Percentiles rank a stretch among this genome's conserved stretches.
Evolutionary conservation across 2,113 vertebrate species (phyloP).

Genomic region (Pollimyrus isidori): DNA sequence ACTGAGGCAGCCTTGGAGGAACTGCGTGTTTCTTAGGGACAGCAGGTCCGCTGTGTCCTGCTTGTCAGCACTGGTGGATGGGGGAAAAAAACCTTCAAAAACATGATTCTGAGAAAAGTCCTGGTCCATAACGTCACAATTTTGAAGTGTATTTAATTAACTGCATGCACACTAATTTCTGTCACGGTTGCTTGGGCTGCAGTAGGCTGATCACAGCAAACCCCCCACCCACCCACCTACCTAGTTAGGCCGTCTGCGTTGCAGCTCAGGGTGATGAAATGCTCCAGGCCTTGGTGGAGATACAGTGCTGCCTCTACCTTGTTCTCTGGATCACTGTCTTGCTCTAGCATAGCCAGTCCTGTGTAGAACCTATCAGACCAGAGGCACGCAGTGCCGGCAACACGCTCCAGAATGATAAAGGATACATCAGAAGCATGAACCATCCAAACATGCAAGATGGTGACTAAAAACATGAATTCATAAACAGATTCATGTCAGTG

Average conservation of each 20-base stretch:
- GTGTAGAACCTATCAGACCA: conserved; percentile 49
- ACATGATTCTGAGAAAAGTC: background rate
- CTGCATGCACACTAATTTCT: conserved; percentile 8
- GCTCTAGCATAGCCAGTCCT: conserved; percentile 50
- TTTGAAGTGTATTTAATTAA: background rate
- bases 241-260: conserved; percentile 27
- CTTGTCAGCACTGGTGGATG: conserved; percentile 33
- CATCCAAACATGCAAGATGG: background rate
- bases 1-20: conserved; percentile 51
- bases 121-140: background rate
- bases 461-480: background rate
- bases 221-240: conserved; percentile 9
- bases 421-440: background rate
- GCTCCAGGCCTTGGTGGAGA: conserved; percentile 59
- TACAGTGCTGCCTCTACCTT: conserved; percentile 48
- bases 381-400: background rate
- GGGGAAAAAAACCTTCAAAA: background rate
- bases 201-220: background rate
- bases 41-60: conserved; percentile 39
- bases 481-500: background rate
- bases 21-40: conserved; percentile 43
- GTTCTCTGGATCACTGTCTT: conserved; percentile 37
- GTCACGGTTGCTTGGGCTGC: background rate
- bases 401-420: background rate
- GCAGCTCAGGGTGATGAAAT: conserved; percentile 43